Percentiles rank a stretch among this genome's conserved stretches.
Evolutionary conservation across 2,113 vertebrate genomes (phyloP).

Genomic region (Hydrolagus affinis): DNA sequence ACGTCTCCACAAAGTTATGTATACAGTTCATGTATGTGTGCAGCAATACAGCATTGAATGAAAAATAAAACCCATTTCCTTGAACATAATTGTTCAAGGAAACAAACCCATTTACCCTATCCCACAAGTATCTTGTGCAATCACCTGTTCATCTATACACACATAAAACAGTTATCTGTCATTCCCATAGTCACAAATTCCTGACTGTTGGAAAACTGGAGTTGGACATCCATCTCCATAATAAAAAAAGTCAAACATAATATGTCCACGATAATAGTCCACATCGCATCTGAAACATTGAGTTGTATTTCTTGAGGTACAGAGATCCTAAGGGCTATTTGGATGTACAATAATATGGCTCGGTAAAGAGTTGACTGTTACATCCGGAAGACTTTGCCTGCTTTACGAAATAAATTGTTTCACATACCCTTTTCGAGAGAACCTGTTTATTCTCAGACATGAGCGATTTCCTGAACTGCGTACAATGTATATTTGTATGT

Average conservation of each 20-base stretch:
- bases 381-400: neutral
- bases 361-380: too few relatives aligned
- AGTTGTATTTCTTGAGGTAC: neutral
- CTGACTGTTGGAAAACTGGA: slow-evolving; percentile 7
- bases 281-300: neutral
- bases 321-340: neutral
- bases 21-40: too few relatives aligned
- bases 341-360: neutral
- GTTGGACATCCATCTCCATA: slow-evolving; percentile 20
- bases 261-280: slow-evolving; percentile 13
- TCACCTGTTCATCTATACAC: neutral
- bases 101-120: too few relatives aligned
- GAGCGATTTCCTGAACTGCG: neutral
- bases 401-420: neutral
- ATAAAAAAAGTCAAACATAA: slow-evolving; percentile 21
- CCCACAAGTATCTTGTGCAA: neutral
- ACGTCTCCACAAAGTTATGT: too few relatives aligned
- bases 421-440: neutral
- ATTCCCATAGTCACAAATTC: slow-evolving; percentile 18
- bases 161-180: slow-evolving; percentile 3
- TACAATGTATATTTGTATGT: neutral
- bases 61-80: too few relatives aligned
- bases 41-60: too few relatives aligned
- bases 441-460: neutral
- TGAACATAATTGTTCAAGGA: too few relatives aligned